Conservation (phyloP, 2,113 vertebrate genomes). For the Scopus umbretta region DNA sequence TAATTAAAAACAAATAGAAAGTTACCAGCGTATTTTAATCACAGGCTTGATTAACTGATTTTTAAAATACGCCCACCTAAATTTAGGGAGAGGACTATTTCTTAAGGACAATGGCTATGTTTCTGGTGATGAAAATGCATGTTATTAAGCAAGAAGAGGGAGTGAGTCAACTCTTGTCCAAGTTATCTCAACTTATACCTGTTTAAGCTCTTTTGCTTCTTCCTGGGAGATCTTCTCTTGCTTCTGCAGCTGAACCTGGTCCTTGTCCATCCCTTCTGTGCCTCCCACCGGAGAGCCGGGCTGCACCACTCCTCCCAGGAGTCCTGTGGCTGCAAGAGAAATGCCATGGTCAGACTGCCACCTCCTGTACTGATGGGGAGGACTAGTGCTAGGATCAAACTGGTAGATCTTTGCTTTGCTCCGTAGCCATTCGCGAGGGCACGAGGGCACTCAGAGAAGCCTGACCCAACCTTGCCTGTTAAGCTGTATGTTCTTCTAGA, state of each 20-base stretch:
- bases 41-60: neutral
- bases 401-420: neutral
- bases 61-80: neutral
- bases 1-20: neutral
- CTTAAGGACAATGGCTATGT: neutral
- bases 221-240: conserved; percentile 76
- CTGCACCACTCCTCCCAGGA: conserved; percentile 21
- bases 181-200: conserved; percentile 68
- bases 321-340: conserved; percentile 73
- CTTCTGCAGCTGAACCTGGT: conserved; percentile 75
- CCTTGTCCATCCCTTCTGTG: neutral
- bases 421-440: rapidly evolving
- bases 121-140: neutral
- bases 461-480: neutral
- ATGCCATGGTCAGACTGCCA: neutral
- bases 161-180: neutral
- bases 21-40: neutral
- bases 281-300: conserved; percentile 61
- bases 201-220: conserved; percentile 84
- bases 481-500: neutral
- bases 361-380: neutral
- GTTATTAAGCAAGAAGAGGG: neutral
- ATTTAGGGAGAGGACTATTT: neutral
- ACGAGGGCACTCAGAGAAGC: neutral
- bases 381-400: neutral